These are phyloP conservation scores for Dysdera silvatica DNA, from an alignment of 1,140 invertebrate genomes.

Conservation along the genomic window DNA sequence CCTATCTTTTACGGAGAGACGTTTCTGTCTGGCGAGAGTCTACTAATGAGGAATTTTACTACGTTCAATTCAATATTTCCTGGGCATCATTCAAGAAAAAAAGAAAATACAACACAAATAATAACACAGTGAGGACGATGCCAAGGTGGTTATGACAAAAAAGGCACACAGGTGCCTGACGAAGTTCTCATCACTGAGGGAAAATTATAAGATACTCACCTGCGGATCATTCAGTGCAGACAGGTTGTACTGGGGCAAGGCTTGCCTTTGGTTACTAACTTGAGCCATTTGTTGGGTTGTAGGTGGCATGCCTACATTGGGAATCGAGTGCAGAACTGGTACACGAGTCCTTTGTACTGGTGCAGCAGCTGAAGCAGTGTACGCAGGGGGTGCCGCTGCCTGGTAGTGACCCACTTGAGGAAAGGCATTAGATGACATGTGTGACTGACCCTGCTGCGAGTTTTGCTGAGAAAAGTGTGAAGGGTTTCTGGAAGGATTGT, in stretches of 20 bases:
- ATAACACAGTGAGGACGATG: too few species aligned
- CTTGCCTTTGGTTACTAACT: slow-evolving; percentile 31
- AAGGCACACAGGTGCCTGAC: background rate
- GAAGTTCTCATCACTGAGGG: background rate
- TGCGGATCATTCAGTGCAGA: slow-evolving; percentile 17
- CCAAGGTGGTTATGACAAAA: background rate
- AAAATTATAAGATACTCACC: slow-evolving; percentile 1
- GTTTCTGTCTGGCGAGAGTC: too few species aligned
- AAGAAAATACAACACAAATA: too few species aligned
- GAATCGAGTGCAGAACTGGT: slow-evolving; percentile 36
- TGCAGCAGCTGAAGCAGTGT: background rate
- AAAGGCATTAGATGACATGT: background rate
- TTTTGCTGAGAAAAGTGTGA: slow-evolving; percentile 37
- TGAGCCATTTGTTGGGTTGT: slow-evolving; percentile 30
- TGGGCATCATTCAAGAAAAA: too few species aligned
- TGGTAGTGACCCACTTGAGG: slow-evolving; percentile 11
- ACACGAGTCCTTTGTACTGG: slow-evolving; percentile 17
- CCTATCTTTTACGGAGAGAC: too few species aligned
- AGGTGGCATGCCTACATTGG: slow-evolving; percentile 15
- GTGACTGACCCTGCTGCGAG: slow-evolving; percentile 23
- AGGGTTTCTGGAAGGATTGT: slow-evolving; percentile 15
- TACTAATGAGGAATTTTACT: too few species aligned
- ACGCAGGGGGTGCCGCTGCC: slow-evolving; percentile 10
- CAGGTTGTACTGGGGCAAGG: slow-evolving; percentile 1
- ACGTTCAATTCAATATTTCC: too few species aligned